Evolutionary conservation across 1,140 invertebrate species (phyloP).

Genomic region (Archivesica marissinica): DNA sequence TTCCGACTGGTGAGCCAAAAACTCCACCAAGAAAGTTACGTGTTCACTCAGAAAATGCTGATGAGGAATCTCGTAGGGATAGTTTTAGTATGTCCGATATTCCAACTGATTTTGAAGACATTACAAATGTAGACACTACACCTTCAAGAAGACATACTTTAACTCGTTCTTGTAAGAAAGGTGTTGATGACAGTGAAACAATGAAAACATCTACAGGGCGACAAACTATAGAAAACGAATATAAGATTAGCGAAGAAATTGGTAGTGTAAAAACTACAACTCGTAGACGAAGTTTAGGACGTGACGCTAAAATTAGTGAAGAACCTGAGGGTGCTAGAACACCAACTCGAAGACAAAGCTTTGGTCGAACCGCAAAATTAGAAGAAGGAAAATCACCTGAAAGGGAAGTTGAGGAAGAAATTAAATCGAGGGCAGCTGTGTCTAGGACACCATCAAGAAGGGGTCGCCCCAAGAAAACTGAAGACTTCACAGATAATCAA

Average conservation of each 20-base stretch:
- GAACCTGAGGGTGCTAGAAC: not conserved
- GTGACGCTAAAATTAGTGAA: not conserved
- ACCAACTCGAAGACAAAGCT: conserved; percentile 28
- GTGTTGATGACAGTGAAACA: not conserved
- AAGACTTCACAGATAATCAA: not conserved
- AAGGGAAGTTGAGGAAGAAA: not conserved
- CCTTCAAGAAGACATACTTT: conserved; percentile 37
- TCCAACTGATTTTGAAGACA: conserved; percentile 34
- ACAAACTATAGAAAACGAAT: not conserved
- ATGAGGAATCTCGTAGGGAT: not conserved
- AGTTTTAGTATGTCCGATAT: conserved; percentile 46
- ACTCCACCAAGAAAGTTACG: conserved; percentile 11
- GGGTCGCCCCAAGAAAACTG: conserved; percentile 33
- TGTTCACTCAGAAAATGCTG: not conserved
- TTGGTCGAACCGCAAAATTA: conserved; percentile 1
- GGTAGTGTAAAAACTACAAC: conserved; percentile 18
- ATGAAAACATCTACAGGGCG: conserved; percentile 5
- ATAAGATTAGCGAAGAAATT: not conserved
- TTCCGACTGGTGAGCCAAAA: not conserved
- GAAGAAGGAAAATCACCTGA: not conserved
- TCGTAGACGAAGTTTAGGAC: conserved; percentile 41
- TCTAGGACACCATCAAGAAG: conserved; percentile 28
- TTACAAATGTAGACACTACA: conserved; percentile 8
- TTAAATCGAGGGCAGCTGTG: not conserved
- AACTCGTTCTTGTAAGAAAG: conserved; percentile 30